Conservation (phyloP, 1,140 invertebrate species). For the Scaptomyza graminum region DNA sequence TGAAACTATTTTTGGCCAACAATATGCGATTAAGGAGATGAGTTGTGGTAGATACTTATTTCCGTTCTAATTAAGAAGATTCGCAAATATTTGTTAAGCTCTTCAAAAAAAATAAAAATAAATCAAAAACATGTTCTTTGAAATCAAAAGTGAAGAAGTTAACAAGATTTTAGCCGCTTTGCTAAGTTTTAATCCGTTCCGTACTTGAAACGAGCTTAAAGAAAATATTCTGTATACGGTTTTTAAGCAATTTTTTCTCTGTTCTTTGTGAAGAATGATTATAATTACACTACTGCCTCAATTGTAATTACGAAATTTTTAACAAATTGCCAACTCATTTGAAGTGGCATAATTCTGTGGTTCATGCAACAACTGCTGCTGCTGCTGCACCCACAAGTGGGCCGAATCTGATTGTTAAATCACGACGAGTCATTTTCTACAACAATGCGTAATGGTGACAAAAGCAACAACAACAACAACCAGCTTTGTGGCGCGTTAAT, state of each 20-base stretch:
- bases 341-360: slow-evolving; percentile 64
- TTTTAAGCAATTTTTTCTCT: neutral
- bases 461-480: slow-evolving; percentile 21
- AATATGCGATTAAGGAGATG: slow-evolving; percentile 6
- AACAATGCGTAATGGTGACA: slow-evolving; percentile 53
- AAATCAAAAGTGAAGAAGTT: neutral
- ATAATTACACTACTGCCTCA: slow-evolving; percentile 23
- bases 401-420: slow-evolving; percentile 58
- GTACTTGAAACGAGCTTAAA: too few species aligned
- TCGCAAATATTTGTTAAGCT: too few species aligned
- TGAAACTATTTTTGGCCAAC: slow-evolving; percentile 24
- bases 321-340: slow-evolving; percentile 62
- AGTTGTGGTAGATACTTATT: slow-evolving; percentile 28
- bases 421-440: slow-evolving; percentile 65
- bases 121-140: neutral
- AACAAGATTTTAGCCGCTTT: too few species aligned
- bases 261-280: slow-evolving; percentile 10
- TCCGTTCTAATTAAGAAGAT: slow-evolving; percentile 32
- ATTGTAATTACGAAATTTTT: slow-evolving; percentile 47
- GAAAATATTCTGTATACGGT: neutral
- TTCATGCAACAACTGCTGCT: slow-evolving; percentile 21
- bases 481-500: slow-evolving; percentile 59
- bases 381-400: slow-evolving; percentile 53
- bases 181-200: too few species aligned
- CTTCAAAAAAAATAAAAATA: neutral